Base-by-base conservation (phyloP, 2,888 invertebrate species). In the Thereva unica region DNA sequence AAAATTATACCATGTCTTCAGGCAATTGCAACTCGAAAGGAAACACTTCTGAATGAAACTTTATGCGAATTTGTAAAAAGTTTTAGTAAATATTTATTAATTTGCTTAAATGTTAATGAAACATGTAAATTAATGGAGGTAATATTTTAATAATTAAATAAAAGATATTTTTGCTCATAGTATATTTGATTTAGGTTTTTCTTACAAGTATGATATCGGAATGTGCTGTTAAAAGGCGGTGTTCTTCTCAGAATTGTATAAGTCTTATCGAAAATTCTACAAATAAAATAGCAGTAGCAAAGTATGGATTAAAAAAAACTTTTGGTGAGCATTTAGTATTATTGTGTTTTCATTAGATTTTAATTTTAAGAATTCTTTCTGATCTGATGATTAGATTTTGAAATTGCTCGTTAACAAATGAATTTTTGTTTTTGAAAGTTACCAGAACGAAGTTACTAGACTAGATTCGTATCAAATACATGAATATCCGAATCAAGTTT, bases 241-340 rank as follows among this genome's bases (percentile, higher is more conserved):
- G 92, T 35, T 89, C 93, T 40, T 89, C 94, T 0, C 87, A 85
- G 61, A 92, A 92, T 79, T 87, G 95, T 67, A 86, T 93, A 45
- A 86, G 88, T 68, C 85, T 95, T 65, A 93, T 94, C 80, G 84
- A 89, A 68, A 86, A 93, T 81, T 89, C 89, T 70, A 84, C 91
- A 64, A 92, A 92, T 77, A 82, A 81, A 63, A 78, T 80, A 52
- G 80, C 86, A 71, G 90, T 91, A 77, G 77, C 78, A 53, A 77
- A 76, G 69, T 77, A 79, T 70, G 77, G 77, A 67, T 73, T 81
- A 2, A 75, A 73, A 69, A 79, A 78, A 76, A 75, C 76, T 68
- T 76, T 78, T 74, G 81, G 81, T 80, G 77, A 76, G 72, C 72
- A 55, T 63, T 65, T 44, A 2, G 23, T 23, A 23, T 23, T 23